A percentile compares a stretch with the other conserved stretches of the same genome.
Evolutionary conservation across 2,888 invertebrate species (phyloP).

Genomic region (Odontomyia ornata): DNA sequence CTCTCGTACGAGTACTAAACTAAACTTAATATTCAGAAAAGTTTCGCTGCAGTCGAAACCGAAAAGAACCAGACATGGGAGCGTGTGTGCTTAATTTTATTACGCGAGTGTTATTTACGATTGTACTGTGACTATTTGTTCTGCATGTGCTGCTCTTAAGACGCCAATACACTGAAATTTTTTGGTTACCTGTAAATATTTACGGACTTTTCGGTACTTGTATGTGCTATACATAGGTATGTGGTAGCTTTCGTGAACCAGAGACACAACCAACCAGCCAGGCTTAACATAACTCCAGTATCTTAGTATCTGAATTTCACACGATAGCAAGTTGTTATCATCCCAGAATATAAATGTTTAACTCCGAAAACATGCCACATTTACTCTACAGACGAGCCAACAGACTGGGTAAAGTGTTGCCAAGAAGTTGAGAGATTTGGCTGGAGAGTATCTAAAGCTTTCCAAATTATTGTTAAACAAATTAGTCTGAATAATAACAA

Average conservation of each 20-base stretch:
- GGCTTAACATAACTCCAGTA: neutral
- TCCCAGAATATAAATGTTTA: conserved; percentile 8
- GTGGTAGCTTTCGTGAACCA: neutral
- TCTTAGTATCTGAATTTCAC: conserved; percentile 15
- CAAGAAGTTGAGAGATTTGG: neutral
- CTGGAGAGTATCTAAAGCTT: neutral
- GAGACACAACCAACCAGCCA: neutral
- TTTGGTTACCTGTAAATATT: neutral
- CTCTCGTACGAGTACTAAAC: neutral
- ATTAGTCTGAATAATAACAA: too few relatives aligned
- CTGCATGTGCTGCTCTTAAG: neutral
- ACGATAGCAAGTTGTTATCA: conserved; percentile 28
- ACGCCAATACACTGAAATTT: neutral
- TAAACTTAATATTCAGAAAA: neutral
- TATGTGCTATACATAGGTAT: too few relatives aligned
- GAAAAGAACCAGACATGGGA: too few relatives aligned
- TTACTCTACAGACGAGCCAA: neutral
- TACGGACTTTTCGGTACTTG: neutral
- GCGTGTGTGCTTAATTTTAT: conserved; percentile 14
- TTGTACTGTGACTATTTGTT: neutral
- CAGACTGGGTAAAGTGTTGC: neutral
- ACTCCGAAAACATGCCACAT: conserved; percentile 9
- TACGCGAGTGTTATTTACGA: neutral
- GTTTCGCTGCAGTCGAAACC: neutral
- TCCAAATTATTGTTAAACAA: neutral